These are phyloP conservation scores for Corythoichthys haematopterus DNA, from an alignment of 2,113 vertebrate genomes.

Conservation along the genomic window DNA sequence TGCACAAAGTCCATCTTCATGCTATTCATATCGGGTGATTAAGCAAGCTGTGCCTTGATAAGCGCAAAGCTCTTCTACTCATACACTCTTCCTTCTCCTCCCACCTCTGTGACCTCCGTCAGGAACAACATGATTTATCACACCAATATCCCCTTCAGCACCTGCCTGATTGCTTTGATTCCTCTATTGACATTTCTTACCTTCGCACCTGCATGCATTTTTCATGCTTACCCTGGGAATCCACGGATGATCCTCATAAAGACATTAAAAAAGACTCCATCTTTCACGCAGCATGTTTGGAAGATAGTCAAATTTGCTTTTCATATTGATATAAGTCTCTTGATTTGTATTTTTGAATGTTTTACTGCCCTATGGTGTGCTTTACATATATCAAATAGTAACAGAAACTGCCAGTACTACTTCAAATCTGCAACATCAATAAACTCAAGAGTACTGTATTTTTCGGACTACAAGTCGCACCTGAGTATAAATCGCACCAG, in stretches of 20 bases:
- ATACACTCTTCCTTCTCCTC: conserved; percentile 4
- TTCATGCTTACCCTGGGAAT: conserved; percentile 36
- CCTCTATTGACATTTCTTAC: conserved; percentile 62
- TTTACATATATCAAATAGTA: background rate
- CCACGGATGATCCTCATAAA: conserved; percentile 21
- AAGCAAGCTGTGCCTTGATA: conserved; percentile 33
- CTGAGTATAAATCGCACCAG: no score
- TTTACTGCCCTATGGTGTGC: background rate
- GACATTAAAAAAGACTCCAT: conserved; percentile 4
- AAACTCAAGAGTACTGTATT: no score
- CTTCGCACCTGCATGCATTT: conserved; percentile 51
- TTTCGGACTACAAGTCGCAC: no score
- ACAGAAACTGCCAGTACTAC: no score
- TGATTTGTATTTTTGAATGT: background rate
- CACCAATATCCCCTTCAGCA: conserved; percentile 51
- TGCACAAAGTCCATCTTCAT: conserved; percentile 44
- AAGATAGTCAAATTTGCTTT: conserved; percentile 23
- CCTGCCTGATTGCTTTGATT: conserved; percentile 58
- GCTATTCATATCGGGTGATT: conserved; percentile 17
- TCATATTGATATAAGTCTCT: background rate
- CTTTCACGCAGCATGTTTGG: conserved; percentile 16
- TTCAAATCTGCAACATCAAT: no score
- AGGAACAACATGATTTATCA: conserved; percentile 61
- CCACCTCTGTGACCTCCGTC: conserved; percentile 41
- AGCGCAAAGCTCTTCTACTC: conserved; percentile 12